Evolutionary conservation across 2,797 vertebrate genomes (phyloP), one percentile per base, ranked within the genome.

Genomic region (Chloroceryle inda): DNA sequence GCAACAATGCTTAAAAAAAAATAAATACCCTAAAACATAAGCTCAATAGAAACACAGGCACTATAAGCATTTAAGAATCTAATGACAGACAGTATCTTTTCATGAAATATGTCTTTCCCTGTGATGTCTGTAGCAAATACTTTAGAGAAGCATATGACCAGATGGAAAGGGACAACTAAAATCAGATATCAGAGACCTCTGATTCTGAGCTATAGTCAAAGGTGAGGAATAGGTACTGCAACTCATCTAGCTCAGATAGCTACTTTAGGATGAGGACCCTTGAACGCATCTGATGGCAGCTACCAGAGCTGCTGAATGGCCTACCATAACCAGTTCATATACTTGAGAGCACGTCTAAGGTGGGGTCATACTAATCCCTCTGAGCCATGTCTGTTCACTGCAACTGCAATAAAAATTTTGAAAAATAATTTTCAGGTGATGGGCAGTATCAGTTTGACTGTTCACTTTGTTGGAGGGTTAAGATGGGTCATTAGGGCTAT

Each of bases 261-360:
- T 42, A 1, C 6, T 69, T 50, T 21, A 66, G n/a, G 35, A 9
- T 47, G 27, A 82, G 31, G 5, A 10, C 1, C 31, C 27, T 63
- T 62, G 19, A 24, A 55, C 0, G 0, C 17, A 2, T 9, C 33
- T 44, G 37, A 35, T 1, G 12, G 61, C 56, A 87, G 47, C 47
- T 66, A 40, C 27, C 11, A 50, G 59, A 45, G 23, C 38, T 78
- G 83, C 13, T n/a, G 64, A 78, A 40, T 2, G 72, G 45, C 26
- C 19, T 27, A 5, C 26, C 24, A 42, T 38, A 38, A 42, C 12
- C 11, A 33, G 27, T 23, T 56, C 40, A 10, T 22, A 31, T 10
- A 37, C 24, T 14, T 67, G 62, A 58, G 11, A 33, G 11, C 31
- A 66, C 0, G 3, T 37, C 20, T 31, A 3, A 71, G 79, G 26